These are phyloP conservation scores for Chroicocephalus ridibundus DNA, from an alignment of 2,113 vertebrate species.

Conservation along the genomic window DNA sequence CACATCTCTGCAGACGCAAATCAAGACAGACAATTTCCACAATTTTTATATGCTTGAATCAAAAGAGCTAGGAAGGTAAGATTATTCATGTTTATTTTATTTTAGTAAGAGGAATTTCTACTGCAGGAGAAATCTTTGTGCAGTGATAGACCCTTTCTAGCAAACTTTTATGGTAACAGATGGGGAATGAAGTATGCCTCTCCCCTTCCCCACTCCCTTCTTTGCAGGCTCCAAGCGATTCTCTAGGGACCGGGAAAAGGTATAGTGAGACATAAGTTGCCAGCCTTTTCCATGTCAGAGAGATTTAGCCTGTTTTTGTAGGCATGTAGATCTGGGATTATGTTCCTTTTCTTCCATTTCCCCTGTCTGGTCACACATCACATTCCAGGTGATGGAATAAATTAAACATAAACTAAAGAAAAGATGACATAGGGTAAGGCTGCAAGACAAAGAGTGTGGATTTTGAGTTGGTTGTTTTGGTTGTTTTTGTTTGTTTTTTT, in stretches of 20 bases:
- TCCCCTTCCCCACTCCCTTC: background rate
- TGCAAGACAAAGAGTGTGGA: background rate
- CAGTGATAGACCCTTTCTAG: background rate
- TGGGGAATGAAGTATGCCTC: background rate
- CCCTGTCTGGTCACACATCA: background rate
- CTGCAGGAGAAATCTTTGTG: background rate
- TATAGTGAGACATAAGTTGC: background rate
- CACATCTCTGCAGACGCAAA: constrained; percentile 79
- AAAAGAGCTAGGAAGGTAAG: constrained; percentile 90
- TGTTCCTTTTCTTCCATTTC: background rate
- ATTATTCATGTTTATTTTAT: background rate
- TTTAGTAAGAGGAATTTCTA: background rate
- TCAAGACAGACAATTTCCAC: constrained; percentile 83
- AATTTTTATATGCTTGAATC: constrained; percentile 81
- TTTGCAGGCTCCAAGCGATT: background rate
- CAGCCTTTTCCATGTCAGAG: background rate
- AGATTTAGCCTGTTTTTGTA: background rate
- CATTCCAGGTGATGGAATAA: background rate
- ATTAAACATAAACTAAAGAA: background rate
- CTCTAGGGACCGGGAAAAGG: background rate
- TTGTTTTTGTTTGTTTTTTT: background rate
- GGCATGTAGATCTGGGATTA: background rate
- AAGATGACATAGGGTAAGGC: background rate
- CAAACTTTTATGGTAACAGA: background rate
- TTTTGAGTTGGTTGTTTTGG: background rate